Percentiles rank a stretch among this genome's conserved stretches.
These are phyloP conservation scores for Hycleus cichorii DNA, from an alignment of 1,140 invertebrate species.

Conservation along the genomic window DNA sequence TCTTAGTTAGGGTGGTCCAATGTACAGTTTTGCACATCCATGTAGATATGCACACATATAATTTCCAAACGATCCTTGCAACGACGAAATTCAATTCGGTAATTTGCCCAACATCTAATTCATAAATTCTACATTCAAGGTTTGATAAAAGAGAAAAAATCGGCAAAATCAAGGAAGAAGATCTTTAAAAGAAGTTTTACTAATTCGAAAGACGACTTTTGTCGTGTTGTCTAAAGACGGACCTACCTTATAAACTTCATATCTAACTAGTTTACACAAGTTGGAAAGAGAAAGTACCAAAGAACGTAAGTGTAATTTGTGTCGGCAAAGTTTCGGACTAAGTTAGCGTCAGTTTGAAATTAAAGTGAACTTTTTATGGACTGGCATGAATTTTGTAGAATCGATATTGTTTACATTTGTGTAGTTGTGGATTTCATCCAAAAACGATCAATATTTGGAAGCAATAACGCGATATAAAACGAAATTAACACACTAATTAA, in stretches of 20 bases:
- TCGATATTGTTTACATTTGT: conserved; percentile 38
- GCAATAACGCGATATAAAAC: no score
- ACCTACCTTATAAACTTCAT: conserved; percentile 36
- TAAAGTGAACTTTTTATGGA: conserved; percentile 39
- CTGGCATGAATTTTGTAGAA: conserved; percentile 37
- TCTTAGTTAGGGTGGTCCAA: no score
- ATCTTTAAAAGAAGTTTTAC: conserved; percentile 24
- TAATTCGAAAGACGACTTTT: conserved; percentile 28
- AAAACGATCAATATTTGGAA: no score
- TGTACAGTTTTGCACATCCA: neutral
- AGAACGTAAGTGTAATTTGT: conserved; percentile 39
- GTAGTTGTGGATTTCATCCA: neutral
- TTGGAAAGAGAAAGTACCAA: conserved; percentile 40
- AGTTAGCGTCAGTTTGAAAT: conserved; percentile 35
- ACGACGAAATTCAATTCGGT: no score
- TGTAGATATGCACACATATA: neutral
- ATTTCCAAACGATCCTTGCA: no score
- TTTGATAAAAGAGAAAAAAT: no score
- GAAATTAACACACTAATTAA: no score
- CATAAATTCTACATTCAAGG: no score
- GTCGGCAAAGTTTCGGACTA: conserved; percentile 37
- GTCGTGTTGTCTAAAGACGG: conserved; percentile 21
- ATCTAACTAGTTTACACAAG: conserved; percentile 34
- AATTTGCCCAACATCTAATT: no score
- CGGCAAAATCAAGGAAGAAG: no score